Base-by-base conservation (phyloP, 2,888 invertebrate species). In the Parnassius orleans region DNA sequence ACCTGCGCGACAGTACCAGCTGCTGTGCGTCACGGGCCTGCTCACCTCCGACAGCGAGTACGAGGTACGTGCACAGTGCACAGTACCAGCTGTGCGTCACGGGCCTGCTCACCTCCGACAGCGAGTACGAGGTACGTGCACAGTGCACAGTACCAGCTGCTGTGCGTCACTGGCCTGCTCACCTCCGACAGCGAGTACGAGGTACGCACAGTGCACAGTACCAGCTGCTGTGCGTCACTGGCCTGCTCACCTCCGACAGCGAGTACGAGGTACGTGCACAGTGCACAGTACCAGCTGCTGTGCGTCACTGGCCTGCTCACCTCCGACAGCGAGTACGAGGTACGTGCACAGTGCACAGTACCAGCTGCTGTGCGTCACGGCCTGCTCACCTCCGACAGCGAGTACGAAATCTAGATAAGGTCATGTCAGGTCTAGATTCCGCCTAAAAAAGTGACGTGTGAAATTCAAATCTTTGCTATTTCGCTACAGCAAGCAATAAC, bases 51-150 rank as follows among this genome's bases (percentile, higher is more conserved):
- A 96, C 68, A 87, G 92, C 48, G 96, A 97, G 79, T 96, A 95
- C 78, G 95, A 96, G 93, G 95, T 95, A 80, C 0, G 50, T 48
- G 48, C 48, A 11, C 48, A 14, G 14, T 48, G 47, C 43, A 43
- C 97, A 97, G 87, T 98, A 97, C 90, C 97, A 98, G 88, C 94
- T 97, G 24, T 95, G 95, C 51, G 95, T 97, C 66, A 92, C 93
- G 66, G 97, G 97, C 1, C 93, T 94, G 62, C 93, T 96, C 79
- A 93, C 94, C 67, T 92, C 91, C 10, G 96, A 96, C 68, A 87
- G 92, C 48, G 96, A 97, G 79, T 96, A 95, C 78, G 95, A 96
- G 93, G 95, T 95, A 80, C 1, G 47, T 47, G 47, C 47, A 11
- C 47, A 47, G 12, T 47, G n/a, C 47, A 7, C 97, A 97, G 87